phyloP scores from a whole-genome alignment of 1,140 invertebrate species.

The Lepidotrigona ventralis region DNA sequence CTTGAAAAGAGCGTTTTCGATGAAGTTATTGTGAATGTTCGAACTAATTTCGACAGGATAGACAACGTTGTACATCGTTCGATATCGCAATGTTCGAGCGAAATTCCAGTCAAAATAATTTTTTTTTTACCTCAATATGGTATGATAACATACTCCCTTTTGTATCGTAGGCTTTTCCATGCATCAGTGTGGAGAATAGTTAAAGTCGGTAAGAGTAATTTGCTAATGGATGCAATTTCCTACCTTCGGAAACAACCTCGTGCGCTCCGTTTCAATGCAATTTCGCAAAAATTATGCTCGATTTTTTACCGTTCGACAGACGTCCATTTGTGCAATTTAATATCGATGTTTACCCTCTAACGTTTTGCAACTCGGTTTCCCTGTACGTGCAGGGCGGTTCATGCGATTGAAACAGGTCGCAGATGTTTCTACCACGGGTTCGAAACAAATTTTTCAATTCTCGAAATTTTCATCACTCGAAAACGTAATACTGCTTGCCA shows the following conservation, averaged over 20 bases:
- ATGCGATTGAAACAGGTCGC: neutral
- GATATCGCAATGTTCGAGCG: neutral
- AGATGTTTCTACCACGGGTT: neutral
- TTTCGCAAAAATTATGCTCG: conserved; percentile 35
- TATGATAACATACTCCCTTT: conserved; percentile 48
- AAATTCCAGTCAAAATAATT: conserved; percentile 22
- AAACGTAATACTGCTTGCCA: no score
- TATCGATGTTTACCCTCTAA: neutral
- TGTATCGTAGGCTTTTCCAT: conserved; percentile 25
- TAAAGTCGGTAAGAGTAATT: conserved; percentile 58
- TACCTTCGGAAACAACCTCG: conserved; percentile 30
- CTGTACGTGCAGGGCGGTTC: neutral
- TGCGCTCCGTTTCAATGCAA: conserved; percentile 32
- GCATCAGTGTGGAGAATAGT: conserved; percentile 7
- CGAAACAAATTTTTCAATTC: no score
- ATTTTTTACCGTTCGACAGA: conserved; percentile 20
- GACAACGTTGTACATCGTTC: neutral
- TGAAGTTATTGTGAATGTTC: neutral
- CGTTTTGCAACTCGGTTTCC: neutral
- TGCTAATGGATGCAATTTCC: conserved; percentile 63
- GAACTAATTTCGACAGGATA: neutral
- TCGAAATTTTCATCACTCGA: no score
- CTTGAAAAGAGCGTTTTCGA: no score
- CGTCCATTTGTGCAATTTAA: conserved; percentile 1
- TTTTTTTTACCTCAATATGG: conserved; percentile 47